Conservation (phyloP, 2,797 vertebrate species). For the Schizothorax lantsangensis region DNA sequence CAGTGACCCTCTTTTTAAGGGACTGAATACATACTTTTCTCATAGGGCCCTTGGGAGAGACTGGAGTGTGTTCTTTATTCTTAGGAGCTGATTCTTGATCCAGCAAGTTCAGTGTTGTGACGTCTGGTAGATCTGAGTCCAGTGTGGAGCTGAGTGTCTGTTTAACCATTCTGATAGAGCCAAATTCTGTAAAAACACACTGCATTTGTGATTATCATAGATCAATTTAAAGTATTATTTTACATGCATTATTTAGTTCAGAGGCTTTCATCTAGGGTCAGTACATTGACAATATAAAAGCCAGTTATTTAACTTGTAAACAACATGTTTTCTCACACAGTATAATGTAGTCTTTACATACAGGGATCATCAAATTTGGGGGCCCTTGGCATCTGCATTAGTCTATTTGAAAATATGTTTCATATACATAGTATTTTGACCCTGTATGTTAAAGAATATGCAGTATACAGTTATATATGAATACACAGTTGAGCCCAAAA, state of each 20-base stretch:
- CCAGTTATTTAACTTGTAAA: neutral
- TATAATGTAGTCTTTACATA: neutral
- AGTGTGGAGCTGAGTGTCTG: slow-evolving; percentile 1
- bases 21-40: neutral
- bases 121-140: slow-evolving; percentile 39
- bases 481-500: neutral
- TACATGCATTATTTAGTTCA: neutral
- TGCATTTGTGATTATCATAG: neutral
- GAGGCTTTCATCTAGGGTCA: neutral
- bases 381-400: neutral
- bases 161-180: neutral
- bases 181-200: slow-evolving; percentile 5
- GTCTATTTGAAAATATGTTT: neutral
- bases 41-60: neutral
- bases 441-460: neutral
- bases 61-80: slow-evolving; percentile 11
- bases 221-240: neutral
- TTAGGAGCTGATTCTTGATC: slow-evolving; percentile 16
- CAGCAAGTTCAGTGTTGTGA: slow-evolving; percentile 35
- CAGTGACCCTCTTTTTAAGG: neutral
- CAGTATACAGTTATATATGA: neutral
- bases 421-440: neutral
- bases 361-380: neutral
- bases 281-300: neutral
- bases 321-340: neutral